Evolutionary conservation across 2,797 vertebrate species (phyloP), one percentile per base, ranked within the genome.

Genomic region (Setipinna tenuifilis): DNA sequence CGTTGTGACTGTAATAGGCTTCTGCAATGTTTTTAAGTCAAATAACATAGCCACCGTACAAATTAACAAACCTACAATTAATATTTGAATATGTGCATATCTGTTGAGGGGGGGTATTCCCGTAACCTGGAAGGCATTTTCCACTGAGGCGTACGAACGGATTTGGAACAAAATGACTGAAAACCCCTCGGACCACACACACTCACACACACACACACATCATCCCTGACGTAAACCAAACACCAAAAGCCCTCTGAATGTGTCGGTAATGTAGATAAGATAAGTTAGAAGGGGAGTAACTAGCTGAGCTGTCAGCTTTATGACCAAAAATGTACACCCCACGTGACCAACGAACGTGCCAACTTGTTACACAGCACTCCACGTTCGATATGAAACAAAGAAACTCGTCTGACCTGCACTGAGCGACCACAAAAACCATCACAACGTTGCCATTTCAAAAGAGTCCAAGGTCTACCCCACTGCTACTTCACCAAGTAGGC

Each of bases 351-450:
- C 6, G 31, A 28, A 9, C 3, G 48, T 62, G 82, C 61, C 82
- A 87, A 84, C 87, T 83, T 83, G 83, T 83, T 85, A 71, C 82
- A 46, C 28, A 31, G 59, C 68, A 58, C 83, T 48, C 25, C 2
- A 81, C 68, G 48, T 44, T 23, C 31, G 48, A 23, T 31, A 58
- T 10, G 46, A 83, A 50, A 59, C 84, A 82, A 65, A 35, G 59
- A 65, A 85, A 81, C 58, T 23, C 83, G 17, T 28, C 35, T 16
- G 17, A 84, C 17, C 10, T 83, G 23, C 58, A 35, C 16, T 25
- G 28, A 62, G 35, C n/a, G 6, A 68, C 44, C 21, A 21, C 57
- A 78, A 50, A 50, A 28, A 46, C 21, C 2, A 11, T 50, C 59
- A 57, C 31, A 19, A 46, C 44, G 35, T 9, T 9, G 35, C 71